These are phyloP conservation scores for Aelia acuminata DNA, from an alignment of 2,888 invertebrate species.

Conservation along the genomic window DNA sequence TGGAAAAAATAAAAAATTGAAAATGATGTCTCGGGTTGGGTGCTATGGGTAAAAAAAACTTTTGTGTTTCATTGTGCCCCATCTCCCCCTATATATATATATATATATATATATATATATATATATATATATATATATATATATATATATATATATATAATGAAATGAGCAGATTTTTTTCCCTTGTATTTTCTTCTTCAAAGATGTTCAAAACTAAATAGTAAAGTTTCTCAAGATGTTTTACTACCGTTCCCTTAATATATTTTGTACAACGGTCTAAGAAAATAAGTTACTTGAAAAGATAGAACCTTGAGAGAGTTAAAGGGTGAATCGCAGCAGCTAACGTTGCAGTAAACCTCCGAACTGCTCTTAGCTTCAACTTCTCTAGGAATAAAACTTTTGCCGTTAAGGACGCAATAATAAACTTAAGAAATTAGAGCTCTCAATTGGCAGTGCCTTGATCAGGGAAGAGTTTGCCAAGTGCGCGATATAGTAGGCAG, in stretches of 20 bases:
- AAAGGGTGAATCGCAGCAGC: background rate
- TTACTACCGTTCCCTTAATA: background rate
- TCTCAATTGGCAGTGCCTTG: background rate
- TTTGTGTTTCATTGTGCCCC: too few relatives aligned
- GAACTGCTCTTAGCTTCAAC: background rate
- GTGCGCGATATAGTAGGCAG: background rate
- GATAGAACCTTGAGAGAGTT: background rate
- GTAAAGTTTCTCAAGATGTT: background rate
- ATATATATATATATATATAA: too few relatives aligned
- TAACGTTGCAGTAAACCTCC: background rate
- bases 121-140: too few relatives aligned
- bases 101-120: too few relatives aligned
- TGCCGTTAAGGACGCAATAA: background rate
- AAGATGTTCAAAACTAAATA: background rate
- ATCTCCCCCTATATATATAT: too few relatives aligned
- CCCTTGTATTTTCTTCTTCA: too few relatives aligned
- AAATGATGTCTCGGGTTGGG: too few relatives aligned
- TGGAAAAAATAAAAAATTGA: too few relatives aligned
- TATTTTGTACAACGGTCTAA: background rate
- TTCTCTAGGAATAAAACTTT: background rate
- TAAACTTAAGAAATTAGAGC: conserved; percentile 22
- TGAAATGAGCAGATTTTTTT: too few relatives aligned
- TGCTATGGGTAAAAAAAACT: too few relatives aligned
- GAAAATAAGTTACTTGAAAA: background rate
- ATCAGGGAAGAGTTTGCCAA: background rate